Conservation (phyloP, 2,113 vertebrate species). For the Natator depressus region DNA sequence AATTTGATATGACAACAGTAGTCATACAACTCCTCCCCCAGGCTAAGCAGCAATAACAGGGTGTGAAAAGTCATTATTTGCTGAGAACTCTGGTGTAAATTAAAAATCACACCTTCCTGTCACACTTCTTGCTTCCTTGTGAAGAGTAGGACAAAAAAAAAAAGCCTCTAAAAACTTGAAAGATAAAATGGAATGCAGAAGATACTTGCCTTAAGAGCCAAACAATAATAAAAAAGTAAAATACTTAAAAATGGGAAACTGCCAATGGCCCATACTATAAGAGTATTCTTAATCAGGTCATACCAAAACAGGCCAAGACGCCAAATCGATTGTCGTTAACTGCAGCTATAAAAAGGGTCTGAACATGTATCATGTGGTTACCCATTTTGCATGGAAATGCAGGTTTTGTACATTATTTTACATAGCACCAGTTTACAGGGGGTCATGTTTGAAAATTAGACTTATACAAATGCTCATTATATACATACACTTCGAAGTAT, state of each 20-base stretch:
- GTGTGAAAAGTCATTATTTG: conserved; percentile 87
- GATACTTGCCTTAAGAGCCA: background rate
- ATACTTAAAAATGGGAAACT: background rate
- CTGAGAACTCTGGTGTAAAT: conserved; percentile 79
- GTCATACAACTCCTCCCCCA: conserved; percentile 71
- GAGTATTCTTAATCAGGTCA: background rate
- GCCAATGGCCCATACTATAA: background rate
- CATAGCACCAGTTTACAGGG: background rate
- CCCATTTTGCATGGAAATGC: background rate
- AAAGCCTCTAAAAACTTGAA: conserved; percentile 18
- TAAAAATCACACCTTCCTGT: conserved; percentile 84
- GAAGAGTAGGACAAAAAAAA: conserved; percentile 51
- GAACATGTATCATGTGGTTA: background rate
- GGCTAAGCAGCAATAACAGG: conserved; percentile 69
- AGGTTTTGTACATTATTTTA: background rate
- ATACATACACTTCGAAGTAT: background rate
- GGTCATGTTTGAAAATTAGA: background rate
- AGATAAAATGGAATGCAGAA: conserved; percentile 54
- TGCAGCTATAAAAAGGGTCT: background rate
- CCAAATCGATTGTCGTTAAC: accelerated
- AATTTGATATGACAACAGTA: conserved; percentile 76
- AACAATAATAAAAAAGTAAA: background rate
- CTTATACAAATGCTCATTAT: background rate
- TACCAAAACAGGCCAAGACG: background rate
- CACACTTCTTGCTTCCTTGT: conserved; percentile 79